Evolutionary conservation across 2,113 vertebrate species (phyloP).

Genomic region (Lota lota): DNA sequence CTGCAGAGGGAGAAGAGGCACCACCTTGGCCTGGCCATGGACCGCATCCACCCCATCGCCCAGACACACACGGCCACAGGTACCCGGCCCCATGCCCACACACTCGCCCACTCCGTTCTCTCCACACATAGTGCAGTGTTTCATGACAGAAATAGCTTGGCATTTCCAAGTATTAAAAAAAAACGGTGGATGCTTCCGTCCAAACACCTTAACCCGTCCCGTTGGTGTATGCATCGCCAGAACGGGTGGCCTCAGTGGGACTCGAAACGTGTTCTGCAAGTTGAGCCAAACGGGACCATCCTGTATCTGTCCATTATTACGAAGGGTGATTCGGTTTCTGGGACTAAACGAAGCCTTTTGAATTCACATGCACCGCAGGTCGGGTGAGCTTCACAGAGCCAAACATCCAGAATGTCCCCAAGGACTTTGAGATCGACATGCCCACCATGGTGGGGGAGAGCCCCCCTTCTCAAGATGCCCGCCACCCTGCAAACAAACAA

Average conservation of each 20-base stretch:
- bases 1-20: slow-evolving; percentile 85
- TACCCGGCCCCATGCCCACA: slow-evolving; percentile 41
- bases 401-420: slow-evolving; percentile 96
- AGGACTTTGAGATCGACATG: slow-evolving; percentile 95
- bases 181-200: too few relatives aligned
- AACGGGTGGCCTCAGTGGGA: too few relatives aligned
- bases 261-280: too few relatives aligned
- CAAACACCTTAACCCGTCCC: too few relatives aligned
- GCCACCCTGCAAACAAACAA: slow-evolving; percentile 19
- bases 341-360: too few relatives aligned
- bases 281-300: too few relatives aligned
- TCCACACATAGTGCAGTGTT: background rate
- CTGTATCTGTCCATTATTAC: too few relatives aligned
- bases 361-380: slow-evolving; percentile 67
- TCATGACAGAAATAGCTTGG: too few relatives aligned
- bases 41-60: slow-evolving; percentile 87
- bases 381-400: slow-evolving; percentile 91
- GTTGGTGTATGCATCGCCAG: too few relatives aligned
- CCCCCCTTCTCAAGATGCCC: slow-evolving; percentile 73
- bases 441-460: slow-evolving; percentile 82
- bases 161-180: too few relatives aligned
- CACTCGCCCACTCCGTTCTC: background rate
- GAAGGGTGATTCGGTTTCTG: too few relatives aligned
- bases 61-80: slow-evolving; percentile 96
- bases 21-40: slow-evolving; percentile 82